Evolutionary conservation across 2,113 vertebrate species (phyloP).

Genomic region (Acanthochromis polyacanthus): DNA sequence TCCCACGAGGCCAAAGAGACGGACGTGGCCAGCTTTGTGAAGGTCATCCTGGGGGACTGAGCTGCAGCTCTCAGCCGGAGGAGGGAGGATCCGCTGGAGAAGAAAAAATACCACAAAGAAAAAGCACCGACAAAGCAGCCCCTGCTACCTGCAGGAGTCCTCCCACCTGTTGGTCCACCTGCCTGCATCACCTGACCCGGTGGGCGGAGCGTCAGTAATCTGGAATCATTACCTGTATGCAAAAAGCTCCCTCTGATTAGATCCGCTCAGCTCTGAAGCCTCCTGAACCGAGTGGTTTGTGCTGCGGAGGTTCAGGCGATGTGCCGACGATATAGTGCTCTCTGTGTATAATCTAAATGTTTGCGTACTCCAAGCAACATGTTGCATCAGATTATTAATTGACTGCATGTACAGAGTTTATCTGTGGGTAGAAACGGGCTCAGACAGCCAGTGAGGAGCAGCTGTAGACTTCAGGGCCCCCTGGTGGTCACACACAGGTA

Average conservation of each 20-base stretch:
- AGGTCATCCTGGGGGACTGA: conserved; percentile 93
- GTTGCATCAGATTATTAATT: conserved; percentile 70
- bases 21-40: conserved; percentile 97
- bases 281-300: too few relatives aligned
- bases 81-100: conserved; percentile 69
- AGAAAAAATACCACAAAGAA: conserved; percentile 18
- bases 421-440: conserved; percentile 38
- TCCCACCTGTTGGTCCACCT: not conserved
- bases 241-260: conserved; percentile 17
- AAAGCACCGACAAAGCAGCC: conserved; percentile 73
- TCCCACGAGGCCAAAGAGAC: conserved; percentile 96
- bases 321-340: conserved; percentile 72
- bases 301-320: conserved; percentile 33
- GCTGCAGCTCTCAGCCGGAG: not conserved
- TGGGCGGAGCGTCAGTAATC: conserved; percentile 29
- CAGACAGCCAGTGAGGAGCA: conserved; percentile 31
- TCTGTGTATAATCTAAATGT: conserved; percentile 81
- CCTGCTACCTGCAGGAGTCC: conserved; percentile 36
- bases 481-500: conserved; percentile 55
- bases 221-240: conserved; percentile 59
- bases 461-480: conserved; percentile 24
- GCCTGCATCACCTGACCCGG: not conserved
- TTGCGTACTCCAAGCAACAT: conserved; percentile 75
- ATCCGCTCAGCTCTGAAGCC: not conserved
- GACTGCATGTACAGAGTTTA: conserved; percentile 78